phyloP scores from a whole-genome alignment of 2,797 vertebrate genomes.

The Eurystomus glaucurus region DNA sequence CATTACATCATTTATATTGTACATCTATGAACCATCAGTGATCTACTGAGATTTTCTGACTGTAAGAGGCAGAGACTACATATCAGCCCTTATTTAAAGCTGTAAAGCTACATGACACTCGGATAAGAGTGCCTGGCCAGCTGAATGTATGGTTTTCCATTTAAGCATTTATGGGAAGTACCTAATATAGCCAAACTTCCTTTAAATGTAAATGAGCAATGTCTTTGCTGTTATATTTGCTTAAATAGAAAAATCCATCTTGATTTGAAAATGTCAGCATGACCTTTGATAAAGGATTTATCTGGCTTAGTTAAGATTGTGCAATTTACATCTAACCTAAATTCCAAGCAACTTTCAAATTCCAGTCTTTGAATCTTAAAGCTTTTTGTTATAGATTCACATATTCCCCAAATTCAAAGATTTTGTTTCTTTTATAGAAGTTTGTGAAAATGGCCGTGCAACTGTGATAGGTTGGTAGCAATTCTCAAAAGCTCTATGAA shows the following conservation, averaged over 20 bases:
- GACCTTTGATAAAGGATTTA: not conserved
- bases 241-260: not conserved
- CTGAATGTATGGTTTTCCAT: not conserved
- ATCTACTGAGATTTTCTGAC: not conserved
- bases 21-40: not conserved
- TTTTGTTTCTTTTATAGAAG: not conserved
- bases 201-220: not conserved
- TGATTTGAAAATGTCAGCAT: not conserved
- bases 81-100: not conserved
- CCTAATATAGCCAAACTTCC: not conserved
- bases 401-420: not conserved
- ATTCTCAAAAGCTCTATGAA: not conserved
- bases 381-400: not conserved
- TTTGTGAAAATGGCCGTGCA: not conserved
- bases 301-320: not conserved
- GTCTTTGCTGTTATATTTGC: not conserved
- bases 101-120: not conserved
- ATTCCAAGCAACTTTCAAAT: not conserved
- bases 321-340: not conserved
- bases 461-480: not conserved
- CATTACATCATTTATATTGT: not conserved
- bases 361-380: not conserved
- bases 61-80: not conserved
- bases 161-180: not conserved
- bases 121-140: not conserved